Evolutionary conservation across 1,140 invertebrate genomes (phyloP), one percentile per base, ranked within the genome.

Genomic region (Scaptomyza pallida): DNA sequence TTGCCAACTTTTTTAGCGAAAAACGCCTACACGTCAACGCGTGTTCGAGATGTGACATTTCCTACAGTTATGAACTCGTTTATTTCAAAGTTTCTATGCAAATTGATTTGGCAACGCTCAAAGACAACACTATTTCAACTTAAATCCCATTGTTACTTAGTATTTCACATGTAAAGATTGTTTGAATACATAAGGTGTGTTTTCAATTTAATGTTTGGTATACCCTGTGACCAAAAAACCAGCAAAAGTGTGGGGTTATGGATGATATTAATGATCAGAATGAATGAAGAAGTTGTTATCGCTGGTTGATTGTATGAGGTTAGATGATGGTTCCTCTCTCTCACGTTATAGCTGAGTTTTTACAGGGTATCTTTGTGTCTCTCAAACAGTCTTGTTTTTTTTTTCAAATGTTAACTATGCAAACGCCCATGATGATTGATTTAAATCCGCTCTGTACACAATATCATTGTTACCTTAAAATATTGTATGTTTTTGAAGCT

Each of bases 11-110:
- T 63, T 19, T n/a, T n/a, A n/a, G 40, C 13, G 10, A 23, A 9
- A 2, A 44, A 30, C 50, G 50, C 50, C 50, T 13, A 70, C 67
- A 48, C 12, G 23, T 21, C 19, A 5, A 10, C 17, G n/a, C 19
- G n/a, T 23, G 26, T 30, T 30, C 5, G n/a, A 15, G 21, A 47
- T 8, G 9, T 23, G 8, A 45, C 44, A 40, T 45, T 48, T 63
- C 43, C 23, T 33, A 15, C 21, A 19, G 48, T 30, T 62, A 62
- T 5, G 41, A 47, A 16, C 10, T 44, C n/a, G 37, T 30, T 45
- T 44, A 12, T 30, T 61, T 26, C 12, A 15, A 16, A 54, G 16
- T 63, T 47, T 63, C 15, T 41, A 69, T 69, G 50, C 65, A 69
- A 62, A 63, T 62, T 55, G 15, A 13, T 55, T 23, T 35, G 17